Conservation (phyloP, 2,888 invertebrate species). For the Copidosoma aretas region DNA sequence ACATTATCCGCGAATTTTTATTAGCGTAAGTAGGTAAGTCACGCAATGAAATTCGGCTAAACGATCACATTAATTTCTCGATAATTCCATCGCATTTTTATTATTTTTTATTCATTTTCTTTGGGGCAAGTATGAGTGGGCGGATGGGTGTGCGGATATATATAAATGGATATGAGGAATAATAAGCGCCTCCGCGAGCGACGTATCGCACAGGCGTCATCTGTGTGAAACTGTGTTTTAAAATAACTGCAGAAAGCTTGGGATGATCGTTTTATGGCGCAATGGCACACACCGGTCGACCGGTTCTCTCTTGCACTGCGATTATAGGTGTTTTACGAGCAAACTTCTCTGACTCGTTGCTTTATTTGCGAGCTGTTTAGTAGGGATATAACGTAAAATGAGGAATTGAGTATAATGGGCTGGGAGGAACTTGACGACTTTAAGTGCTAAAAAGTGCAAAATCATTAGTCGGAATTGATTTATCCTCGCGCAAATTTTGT, state of each 20-base stretch:
- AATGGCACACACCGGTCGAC: constrained; percentile 17
- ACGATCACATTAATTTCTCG: constrained; percentile 23
- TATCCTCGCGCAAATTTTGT: too few relatives aligned
- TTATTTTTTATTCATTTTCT: too few relatives aligned
- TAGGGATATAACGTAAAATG: background rate
- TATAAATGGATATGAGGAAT: background rate
- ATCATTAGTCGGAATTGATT: too few relatives aligned
- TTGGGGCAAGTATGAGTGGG: too few relatives aligned
- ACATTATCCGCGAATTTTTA: constrained; percentile 31
- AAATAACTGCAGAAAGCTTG: too few relatives aligned
- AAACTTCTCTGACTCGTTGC: background rate
- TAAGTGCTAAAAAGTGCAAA: too few relatives aligned
- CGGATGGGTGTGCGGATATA: too few relatives aligned
- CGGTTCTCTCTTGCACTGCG: constrained; percentile 28
- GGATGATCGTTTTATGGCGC: constrained; percentile 16
- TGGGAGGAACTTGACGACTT: too few relatives aligned
- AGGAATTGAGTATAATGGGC: background rate
- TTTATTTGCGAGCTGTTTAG: background rate
- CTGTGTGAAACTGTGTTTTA: too few relatives aligned
- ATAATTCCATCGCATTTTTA: constrained; percentile 7
- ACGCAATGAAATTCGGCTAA: constrained; percentile 27
- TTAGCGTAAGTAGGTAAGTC: constrained; percentile 29
- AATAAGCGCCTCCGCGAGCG: background rate
- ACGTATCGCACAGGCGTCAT: background rate
- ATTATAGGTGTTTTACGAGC: constrained; percentile 52